Base-by-base conservation (phyloP, 2,113 vertebrate genomes). In the Pitta sordida region DNA sequence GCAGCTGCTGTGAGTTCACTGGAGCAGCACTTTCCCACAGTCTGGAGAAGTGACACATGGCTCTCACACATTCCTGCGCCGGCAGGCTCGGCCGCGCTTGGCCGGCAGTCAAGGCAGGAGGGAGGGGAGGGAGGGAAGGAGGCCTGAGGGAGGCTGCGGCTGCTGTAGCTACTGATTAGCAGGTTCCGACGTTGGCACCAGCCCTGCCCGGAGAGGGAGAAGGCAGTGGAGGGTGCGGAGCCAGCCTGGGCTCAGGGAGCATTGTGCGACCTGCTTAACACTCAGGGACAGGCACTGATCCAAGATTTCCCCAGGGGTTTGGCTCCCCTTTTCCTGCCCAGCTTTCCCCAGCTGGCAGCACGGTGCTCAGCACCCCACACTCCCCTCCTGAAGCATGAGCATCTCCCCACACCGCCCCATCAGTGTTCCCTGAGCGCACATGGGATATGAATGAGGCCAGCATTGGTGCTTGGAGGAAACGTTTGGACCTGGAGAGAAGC, bases 21-120 rank as follows among this genome's bases (percentile, higher is more conserved):
- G 98, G 99, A 99, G 99, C 99, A 98, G 98, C 98, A 98, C 98
- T 99, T 99, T 99, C 99, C 99, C 99, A 99, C 99, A 99, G 99
- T 99, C 98, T 98, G 98, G 98, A 98, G 98, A 98, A 98, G 98
- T 98, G 98, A 99, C 99, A 99, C 99, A 99, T 98, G 98, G 98
- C 98, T 98, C 98, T 98, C 98, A 98, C 98, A 99, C 99, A 99
- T 99, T 99, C 99, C 99, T 98, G 98, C 97, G 98, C 98, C 98
- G 97, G 98, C 97, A 97, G 98, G 98, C 97, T 96, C 96, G 96
- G 98, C 97, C 97, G 91, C 86, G 95, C 97, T 97, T 98, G 98
- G 97, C 98, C 88, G 13, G 70, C 96, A 97, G 97, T 97, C 96
- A 97, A 98, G 96, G 94, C 96, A 92, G 97, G 86, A 68, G 94